phyloP scores from a whole-genome alignment of 1,140 invertebrate species.

The Drosophila neocordata region DNA sequence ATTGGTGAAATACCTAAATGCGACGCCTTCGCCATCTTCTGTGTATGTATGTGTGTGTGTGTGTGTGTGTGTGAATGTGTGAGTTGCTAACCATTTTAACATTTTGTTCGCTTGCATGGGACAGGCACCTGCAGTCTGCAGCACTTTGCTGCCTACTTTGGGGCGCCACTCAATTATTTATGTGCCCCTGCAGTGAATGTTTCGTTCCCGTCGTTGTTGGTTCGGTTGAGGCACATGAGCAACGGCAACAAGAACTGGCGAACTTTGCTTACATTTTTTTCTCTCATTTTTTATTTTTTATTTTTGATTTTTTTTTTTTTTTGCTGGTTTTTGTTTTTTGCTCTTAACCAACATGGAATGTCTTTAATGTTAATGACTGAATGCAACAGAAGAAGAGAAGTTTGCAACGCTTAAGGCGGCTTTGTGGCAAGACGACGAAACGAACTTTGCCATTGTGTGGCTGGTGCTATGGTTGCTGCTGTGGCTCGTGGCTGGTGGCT shows the following conservation, averaged over 20 bases:
- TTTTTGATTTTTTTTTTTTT: slow-evolving; percentile 5
- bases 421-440: slow-evolving; percentile 60
- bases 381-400: slow-evolving; percentile 49
- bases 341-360: slow-evolving; percentile 51
- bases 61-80: background rate
- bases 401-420: slow-evolving; percentile 71
- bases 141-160: slow-evolving; percentile 68
- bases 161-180: slow-evolving; percentile 78
- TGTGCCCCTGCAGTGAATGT: slow-evolving; percentile 73
- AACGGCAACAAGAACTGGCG: slow-evolving; percentile 27
- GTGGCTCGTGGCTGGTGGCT: background rate
- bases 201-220: slow-evolving; percentile 26
- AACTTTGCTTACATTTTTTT: slow-evolving; percentile 35
- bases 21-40: no score
- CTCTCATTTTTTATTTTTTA: no score
- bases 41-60: no score
- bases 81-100: slow-evolving; percentile 24
- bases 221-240: slow-evolving; percentile 25
- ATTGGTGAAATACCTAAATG: background rate
- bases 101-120: slow-evolving; percentile 24
- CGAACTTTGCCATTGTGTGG: slow-evolving; percentile 52
- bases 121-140: slow-evolving; percentile 63
- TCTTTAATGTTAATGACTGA: slow-evolving; percentile 78
- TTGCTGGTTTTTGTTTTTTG: slow-evolving; percentile 1
- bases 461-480: background rate